Base-by-base conservation (phyloP, 2,888 invertebrate species). In the Diarsia dahlii region DNA sequence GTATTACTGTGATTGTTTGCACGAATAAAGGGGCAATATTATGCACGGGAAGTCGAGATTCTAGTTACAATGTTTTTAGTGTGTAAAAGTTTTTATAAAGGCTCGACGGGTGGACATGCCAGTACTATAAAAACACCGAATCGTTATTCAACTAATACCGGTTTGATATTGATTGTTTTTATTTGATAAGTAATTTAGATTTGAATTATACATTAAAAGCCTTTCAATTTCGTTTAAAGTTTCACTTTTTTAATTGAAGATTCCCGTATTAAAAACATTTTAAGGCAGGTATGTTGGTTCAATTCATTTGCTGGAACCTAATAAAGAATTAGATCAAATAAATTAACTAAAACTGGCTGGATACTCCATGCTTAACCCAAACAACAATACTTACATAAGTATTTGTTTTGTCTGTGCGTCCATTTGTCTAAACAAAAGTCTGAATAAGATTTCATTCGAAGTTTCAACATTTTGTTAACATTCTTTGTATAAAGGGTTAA, bases 1-100 rank as follows among this genome's bases (percentile, higher is more conserved):
- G 82, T 80, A 80, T 84, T 85, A 86, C 68, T 67, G 79, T 86
- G 84, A 84, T 88, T 87, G 82, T 87, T 87, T 87, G 79, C 58
- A 74, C 56, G 74, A 71, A 60, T 74, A 45, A 52, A 74, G 48
- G 50, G 60, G 58, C 82, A 73, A 65, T 81, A 84, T 84, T 77
- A 74, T 79, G 78, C 71, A 76, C 74, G 78, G 70, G 67, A 81
- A 72, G 60, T 70, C 58, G 28, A 75, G 34, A 52, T 69, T 65
- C 18, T 68, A 74, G 76, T 58, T 64, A 71, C 62, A 70, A 84
- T 82, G 86, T 80, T 70, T 78, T 67, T 69, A 62, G 39, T 78
- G 80, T 84, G 76, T 68, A 82, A 80, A 79, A 67, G 64, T 78
- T 72, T 78, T 64, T 87, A 77, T 46, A 76, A 68, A 68, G 64